Evolutionary conservation across 2,797 vertebrate species (phyloP).

Genomic region (Streptopelia turtur): DNA sequence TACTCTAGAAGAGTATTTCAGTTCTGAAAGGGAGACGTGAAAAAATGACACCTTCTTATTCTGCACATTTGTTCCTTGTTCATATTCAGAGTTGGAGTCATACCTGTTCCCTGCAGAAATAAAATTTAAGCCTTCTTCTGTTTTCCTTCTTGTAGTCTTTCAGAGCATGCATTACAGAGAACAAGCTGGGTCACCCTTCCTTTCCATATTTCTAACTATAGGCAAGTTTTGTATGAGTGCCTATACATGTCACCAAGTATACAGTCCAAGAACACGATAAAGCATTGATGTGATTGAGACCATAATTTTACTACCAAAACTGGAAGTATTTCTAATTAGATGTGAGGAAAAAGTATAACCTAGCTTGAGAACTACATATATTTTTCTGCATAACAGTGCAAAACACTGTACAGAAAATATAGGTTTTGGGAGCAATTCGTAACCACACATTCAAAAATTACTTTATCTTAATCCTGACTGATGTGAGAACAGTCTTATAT

Average conservation of each 20-base stretch:
- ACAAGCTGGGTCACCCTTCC: background rate
- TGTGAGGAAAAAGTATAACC: background rate
- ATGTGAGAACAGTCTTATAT: background rate
- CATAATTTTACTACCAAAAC: background rate
- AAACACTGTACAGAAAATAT: background rate
- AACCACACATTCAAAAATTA: background rate
- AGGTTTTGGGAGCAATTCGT: background rate
- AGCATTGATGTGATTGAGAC: fast-evolving
- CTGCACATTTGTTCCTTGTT: background rate
- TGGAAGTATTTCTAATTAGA: background rate
- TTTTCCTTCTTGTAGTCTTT: background rate
- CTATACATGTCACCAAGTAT: background rate
- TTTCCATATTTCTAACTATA: background rate
- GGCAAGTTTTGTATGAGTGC: background rate
- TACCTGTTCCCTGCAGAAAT: background rate
- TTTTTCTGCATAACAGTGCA: background rate
- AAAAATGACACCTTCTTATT: background rate
- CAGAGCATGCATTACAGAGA: background rate
- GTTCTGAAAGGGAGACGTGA: background rate
- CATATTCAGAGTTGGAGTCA: background rate
- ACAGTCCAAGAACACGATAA: background rate
- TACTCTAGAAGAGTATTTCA: background rate
- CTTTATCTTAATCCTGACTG: background rate
- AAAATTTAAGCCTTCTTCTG: background rate
- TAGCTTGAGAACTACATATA: background rate